Conservation (phyloP, 2,113 vertebrate species). For the Crotalus tigris region DNA sequence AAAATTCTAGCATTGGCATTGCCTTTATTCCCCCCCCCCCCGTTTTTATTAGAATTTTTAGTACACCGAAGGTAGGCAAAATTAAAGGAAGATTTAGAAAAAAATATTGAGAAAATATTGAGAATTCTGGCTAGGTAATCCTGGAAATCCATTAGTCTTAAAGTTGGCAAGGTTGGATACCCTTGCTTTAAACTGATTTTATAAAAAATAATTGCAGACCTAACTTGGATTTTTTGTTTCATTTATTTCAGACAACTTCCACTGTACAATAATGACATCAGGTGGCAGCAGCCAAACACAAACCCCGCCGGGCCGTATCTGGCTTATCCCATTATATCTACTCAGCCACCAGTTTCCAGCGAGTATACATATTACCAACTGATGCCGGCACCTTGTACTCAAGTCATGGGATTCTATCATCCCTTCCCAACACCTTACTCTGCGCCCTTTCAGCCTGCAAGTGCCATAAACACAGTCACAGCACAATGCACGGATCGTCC, state of each 20-base stretch:
- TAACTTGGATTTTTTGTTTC: slow-evolving; percentile 24
- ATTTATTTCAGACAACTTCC: slow-evolving; percentile 82
- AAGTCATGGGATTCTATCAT: slow-evolving; percentile 98
- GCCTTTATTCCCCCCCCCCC: no score
- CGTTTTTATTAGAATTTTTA: not conserved
- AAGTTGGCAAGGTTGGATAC: not conserved
- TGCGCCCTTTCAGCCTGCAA: slow-evolving; percentile 80
- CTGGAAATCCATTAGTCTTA: not conserved
- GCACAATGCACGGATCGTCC: slow-evolving; percentile 85
- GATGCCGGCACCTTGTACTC: slow-evolving; percentile 91
- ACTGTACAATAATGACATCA: slow-evolving; percentile 88
- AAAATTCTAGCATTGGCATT: not conserved
- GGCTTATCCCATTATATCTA: slow-evolving; percentile 91
- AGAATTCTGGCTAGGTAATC: not conserved
- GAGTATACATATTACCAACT: slow-evolving; percentile 96
- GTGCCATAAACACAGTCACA: slow-evolving; percentile 76
- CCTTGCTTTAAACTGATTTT: not conserved
- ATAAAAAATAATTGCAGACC: not conserved
- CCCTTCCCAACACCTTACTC: slow-evolving; percentile 86
- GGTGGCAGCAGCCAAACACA: slow-evolving; percentile 93
- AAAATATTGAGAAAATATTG: not conserved
- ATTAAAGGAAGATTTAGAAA: not conserved
- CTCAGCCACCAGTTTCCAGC: slow-evolving; percentile 89
- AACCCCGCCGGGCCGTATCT: slow-evolving; percentile 87
- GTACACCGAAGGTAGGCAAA: not conserved